Conservation (phyloP, 2,888 invertebrate species). For the Embidobia sp. region DNA sequence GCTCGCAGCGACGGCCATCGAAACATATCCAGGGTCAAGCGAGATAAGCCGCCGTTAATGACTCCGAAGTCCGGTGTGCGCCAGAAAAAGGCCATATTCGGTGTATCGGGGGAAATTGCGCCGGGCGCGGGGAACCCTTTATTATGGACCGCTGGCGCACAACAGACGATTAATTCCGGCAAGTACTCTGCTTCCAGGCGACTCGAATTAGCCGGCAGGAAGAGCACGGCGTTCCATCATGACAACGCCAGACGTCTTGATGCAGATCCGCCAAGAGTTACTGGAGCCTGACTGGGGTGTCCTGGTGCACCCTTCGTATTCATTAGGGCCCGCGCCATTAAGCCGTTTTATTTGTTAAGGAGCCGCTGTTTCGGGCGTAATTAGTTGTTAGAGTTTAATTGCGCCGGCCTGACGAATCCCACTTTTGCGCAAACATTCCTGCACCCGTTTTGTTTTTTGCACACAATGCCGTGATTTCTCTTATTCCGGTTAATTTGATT, state of each 20-base stretch:
- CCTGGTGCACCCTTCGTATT: slow-evolving; percentile 46
- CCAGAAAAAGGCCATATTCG: slow-evolving; percentile 43
- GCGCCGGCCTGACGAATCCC: not conserved
- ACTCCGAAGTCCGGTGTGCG: slow-evolving; percentile 49
- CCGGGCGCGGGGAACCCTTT: slow-evolving; percentile 39
- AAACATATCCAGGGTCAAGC: slow-evolving; percentile 29
- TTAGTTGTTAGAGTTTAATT: slow-evolving; percentile 41
- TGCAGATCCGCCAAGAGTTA: slow-evolving; percentile 54
- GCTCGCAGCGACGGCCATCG: slow-evolving; percentile 27
- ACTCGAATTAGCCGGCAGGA: slow-evolving; percentile 45
- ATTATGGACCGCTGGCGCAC: slow-evolving; percentile 42
- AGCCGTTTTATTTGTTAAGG: slow-evolving; percentile 50
- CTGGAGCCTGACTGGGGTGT: slow-evolving; percentile 54
- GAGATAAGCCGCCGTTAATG: slow-evolving; percentile 56
- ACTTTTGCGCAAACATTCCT: slow-evolving; percentile 23
- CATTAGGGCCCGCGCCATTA: slow-evolving; percentile 45
- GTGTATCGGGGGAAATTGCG: slow-evolving; percentile 39
- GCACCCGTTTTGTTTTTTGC: no score
- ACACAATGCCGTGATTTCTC: no score
- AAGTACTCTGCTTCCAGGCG: slow-evolving; percentile 40
- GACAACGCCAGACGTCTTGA: slow-evolving; percentile 55
- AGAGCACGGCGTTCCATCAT: slow-evolving; percentile 41
- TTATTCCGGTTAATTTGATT: no score
- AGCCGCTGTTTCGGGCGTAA: slow-evolving; percentile 22
- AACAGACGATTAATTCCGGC: slow-evolving; percentile 53